Conservation (phyloP, 2,113 vertebrate species). For the Hypomesus transpacificus region DNA sequence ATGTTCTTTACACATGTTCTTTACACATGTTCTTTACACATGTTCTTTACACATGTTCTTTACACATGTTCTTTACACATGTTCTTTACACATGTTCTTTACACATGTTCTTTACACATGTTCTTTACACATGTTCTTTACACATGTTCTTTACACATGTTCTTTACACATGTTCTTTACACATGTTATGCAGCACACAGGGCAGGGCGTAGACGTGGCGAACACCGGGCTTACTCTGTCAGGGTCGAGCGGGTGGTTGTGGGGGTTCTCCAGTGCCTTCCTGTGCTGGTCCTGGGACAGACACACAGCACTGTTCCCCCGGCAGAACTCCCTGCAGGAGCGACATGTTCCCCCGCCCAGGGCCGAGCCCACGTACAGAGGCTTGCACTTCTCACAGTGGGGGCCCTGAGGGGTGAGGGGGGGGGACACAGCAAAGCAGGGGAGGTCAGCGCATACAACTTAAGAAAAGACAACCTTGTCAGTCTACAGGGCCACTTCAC, state of each 20-base stretch:
- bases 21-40: no score
- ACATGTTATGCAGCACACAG: not conserved
- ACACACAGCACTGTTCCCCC: conserved; percentile 83
- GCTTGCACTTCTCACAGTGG: conserved; percentile 88
- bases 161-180: not conserved
- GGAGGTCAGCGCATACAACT: not conserved
- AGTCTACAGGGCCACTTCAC: no score
- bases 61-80: no score
- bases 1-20: no score
- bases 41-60: no score
- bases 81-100: no score
- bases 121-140: no score
- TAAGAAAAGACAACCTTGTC: not conserved
- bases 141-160: no score
- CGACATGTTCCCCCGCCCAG: conserved; percentile 81
- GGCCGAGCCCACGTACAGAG: conserved; percentile 85
- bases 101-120: no score
- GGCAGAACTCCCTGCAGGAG: conserved; percentile 83
- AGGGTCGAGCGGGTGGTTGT: conserved; percentile 73
- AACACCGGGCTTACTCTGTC: conserved; percentile 62
- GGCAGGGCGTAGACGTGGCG: not conserved
- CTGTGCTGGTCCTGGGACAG: conserved; percentile 80
- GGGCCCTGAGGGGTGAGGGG: conserved; percentile 68
- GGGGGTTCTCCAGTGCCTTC: conserved; percentile 71
- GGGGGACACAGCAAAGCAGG: not conserved